Base-by-base conservation (phyloP, 2,113 vertebrate species). In the Spilogale gracilis region DNA sequence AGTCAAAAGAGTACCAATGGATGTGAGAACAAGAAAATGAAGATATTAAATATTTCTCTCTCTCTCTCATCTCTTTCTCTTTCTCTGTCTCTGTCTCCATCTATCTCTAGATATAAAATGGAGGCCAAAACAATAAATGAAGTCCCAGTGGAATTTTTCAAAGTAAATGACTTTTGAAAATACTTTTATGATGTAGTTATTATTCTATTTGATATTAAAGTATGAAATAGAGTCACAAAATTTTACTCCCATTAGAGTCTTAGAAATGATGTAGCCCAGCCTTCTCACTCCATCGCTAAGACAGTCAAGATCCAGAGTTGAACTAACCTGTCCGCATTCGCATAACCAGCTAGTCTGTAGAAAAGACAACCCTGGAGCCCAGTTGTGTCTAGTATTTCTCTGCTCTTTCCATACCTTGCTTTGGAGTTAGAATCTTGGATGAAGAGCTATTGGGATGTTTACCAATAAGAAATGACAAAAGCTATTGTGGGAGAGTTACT, bases 151-250 rank as follows among this genome's bases (percentile, higher is more conserved):
- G 65, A 90, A 74, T 95, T 93, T 86, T 89, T 14, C 86, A 50
- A 89, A 80, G 38, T 78, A 61, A 65, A 67, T 60, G 32, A 48
- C 21, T 91, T 95, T 58, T 63, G 10, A 84, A 94, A 89, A 73
- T 21, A 45, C 65, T 82, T 63, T 90, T 80, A 30, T 67, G 48
- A 54, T 8, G 14, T 71, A 56, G 45, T 89, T 17, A 84, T 91
- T 87, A 81, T 25, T 92, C 71, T 88, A 65, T 65, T 67, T 74
- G 56, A 54, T 71, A 27, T 58, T 52, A 92, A 78, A 67, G 4
- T 21, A 38, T 63, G 27, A 52, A 63, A 85, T 80, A 23, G 16
- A 87, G 17, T 89, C 20, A 73, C 14, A 76, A 65, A 54, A 69
- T 54, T 85, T 67, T 91, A 65, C 23, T n/a, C 11, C 71, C 23